Base-by-base conservation (phyloP, 2,888 invertebrate species). In the Hypsopygia costalis region DNA sequence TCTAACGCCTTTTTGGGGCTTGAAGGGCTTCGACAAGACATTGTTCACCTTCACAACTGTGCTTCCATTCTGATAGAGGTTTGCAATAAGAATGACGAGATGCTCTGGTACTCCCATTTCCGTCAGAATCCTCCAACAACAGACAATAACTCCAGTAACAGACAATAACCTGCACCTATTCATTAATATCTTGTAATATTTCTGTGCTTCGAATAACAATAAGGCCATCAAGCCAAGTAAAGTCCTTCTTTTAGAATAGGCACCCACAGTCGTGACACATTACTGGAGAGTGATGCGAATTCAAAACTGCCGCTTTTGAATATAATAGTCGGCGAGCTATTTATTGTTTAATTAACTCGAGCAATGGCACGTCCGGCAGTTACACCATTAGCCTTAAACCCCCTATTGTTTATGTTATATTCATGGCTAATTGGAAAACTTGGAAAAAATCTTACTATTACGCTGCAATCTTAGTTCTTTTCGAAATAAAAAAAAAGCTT, bases 341-440 rank as follows among this genome's bases (percentile, higher is more conserved):
- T 88, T 87, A 88, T 88, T 76, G 86, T 85, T 87, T 86, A 87
- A 88, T 88, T 86, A 86, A 72, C 78, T 71, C 70, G 64, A 52
- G 51, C 47, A 49, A 49, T 43, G 57, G 64, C 51, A 59, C 65
- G 70, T 69, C 69, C 72, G 54, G 67, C 70, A 55, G 62, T 73
- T 66, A 65, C 58, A 60, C 59, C 66, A 59, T 71, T 71, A 63
- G 55, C 52, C 47, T 54, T 61, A 59, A 62, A 43, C 52, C 60
- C 66, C 62, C 61, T 60, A 71, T 81, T 82, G 77, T 82, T 85
- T 83, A 81, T 79, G 74, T 64, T 70, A 69, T 69, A 41, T 68
- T 58, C 54, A 54, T 6, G 25, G 25, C 25, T 25, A 69, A 61
- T 40, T 57, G 47, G 58, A 63, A 52, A 71, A 77, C 76, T 78